Conservation (phyloP, 2,888 invertebrate genomes). For the Galerucella pusilla region DNA sequence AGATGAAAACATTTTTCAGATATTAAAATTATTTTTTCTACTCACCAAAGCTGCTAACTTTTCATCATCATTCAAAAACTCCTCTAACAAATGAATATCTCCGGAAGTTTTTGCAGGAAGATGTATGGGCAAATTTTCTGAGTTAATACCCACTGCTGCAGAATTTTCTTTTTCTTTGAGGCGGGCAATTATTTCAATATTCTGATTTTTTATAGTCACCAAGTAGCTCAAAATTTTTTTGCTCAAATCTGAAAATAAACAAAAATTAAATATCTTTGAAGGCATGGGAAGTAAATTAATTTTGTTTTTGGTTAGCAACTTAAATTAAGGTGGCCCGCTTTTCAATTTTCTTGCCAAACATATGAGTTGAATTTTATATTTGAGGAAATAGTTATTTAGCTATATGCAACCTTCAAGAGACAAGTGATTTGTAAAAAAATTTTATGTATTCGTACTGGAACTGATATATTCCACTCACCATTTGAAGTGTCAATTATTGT, state of each 20-base stretch:
- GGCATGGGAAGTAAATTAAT: background rate
- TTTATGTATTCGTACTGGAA: slow-evolving; percentile 1
- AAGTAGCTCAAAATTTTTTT: slow-evolving; percentile 16
- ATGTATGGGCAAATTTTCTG: slow-evolving; percentile 13
- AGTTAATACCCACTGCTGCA: slow-evolving; percentile 13
- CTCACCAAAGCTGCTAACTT: slow-evolving; percentile 8
- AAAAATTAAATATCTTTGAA: slow-evolving; percentile 4
- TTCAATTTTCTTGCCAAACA: background rate
- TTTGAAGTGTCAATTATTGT: slow-evolving; percentile 16
- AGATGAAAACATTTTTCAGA: background rate
- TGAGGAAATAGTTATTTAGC: background rate
- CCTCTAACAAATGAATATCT: slow-evolving; percentile 13
- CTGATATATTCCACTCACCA: slow-evolving; percentile 1
- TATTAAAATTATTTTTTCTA: background rate
- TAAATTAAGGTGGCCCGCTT: background rate
- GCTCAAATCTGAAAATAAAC: slow-evolving; percentile 2
- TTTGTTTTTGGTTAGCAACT: background rate
- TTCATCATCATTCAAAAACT: slow-evolving; percentile 6
- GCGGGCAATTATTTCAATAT: slow-evolving; percentile 15
- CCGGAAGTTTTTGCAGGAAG: slow-evolving; percentile 17
- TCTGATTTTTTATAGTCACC: slow-evolving; percentile 16
- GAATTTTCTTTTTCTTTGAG: slow-evolving; percentile 10
- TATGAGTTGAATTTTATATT: background rate
- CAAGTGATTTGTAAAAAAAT: background rate
- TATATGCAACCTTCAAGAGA: background rate